phyloP scores from a whole-genome alignment of 1,140 invertebrate genomes.

The Macrobrachium rosenbergii region DNA sequence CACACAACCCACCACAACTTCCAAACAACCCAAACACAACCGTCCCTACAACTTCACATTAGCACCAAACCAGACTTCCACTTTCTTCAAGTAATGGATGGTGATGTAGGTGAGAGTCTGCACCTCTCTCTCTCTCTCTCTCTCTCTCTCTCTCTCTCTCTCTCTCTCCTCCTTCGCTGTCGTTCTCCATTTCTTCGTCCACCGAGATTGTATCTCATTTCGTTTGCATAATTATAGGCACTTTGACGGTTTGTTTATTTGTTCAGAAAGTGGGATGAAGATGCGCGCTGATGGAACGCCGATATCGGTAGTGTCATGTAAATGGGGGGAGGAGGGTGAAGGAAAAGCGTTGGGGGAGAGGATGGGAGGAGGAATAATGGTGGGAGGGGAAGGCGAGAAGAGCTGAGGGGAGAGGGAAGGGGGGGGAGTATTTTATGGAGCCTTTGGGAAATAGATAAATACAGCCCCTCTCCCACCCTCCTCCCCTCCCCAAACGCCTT shows the following conservation, averaged over 20 bases:
- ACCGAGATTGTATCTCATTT: not conserved
- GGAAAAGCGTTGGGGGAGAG: not conserved
- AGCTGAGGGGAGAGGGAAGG: not conserved
- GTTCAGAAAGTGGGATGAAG: conserved; percentile 5
- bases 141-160: conserved; percentile 13
- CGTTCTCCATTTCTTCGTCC: conserved; percentile 3
- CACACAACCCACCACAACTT: no score
- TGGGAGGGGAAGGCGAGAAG: not conserved
- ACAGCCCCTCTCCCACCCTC: no score
- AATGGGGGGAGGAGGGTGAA: not conserved
- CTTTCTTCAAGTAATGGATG: no score
- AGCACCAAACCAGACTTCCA: no score
- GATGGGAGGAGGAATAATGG: not conserved
- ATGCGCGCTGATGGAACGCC: not conserved
- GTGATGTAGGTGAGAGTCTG: no score
- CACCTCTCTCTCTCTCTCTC: conserved; percentile 20
- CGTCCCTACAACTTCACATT: no score
- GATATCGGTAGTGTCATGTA: not conserved
- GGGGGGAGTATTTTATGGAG: not conserved
- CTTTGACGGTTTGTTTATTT: no score
- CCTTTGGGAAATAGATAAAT: not conserved
- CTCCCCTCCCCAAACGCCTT: no score
- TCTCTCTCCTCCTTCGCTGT: not conserved
- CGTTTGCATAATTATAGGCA: no score
- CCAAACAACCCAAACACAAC: no score